Conservation (phyloP, 2,113 vertebrate genomes). For the Sorex fumeus region DNA sequence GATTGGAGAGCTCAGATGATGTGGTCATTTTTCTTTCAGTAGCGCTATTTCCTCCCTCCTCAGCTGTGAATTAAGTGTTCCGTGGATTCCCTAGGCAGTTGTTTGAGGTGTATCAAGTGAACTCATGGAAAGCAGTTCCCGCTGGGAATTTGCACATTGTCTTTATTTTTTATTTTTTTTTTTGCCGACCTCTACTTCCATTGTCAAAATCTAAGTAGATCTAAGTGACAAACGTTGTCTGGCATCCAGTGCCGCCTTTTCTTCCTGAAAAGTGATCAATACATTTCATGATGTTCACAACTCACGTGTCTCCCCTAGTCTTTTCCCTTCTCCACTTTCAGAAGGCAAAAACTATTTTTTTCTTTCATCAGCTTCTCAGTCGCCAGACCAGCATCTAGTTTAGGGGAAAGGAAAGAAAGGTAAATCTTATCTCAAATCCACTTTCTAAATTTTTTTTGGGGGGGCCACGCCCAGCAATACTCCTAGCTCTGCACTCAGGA, state of each 20-base stretch:
- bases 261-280: background rate
- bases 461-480: too few relatives aligned
- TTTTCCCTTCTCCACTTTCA: background rate
- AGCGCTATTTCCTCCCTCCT: constrained; percentile 36
- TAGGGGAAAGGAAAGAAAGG: background rate
- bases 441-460: background rate
- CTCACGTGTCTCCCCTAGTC: background rate
- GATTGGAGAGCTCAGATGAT: background rate
- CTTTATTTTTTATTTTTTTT: background rate
- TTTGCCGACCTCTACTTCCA: constrained; percentile 31
- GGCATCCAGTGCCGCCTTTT: background rate
- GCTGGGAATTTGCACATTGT: background rate
- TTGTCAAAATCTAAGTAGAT: constrained; percentile 38
- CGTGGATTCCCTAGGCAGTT: background rate
- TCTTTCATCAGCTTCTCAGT: background rate
- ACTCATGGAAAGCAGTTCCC: background rate
- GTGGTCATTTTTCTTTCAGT: constrained; percentile 27
- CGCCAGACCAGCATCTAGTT: background rate
- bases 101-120: background rate
- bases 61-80: constrained; percentile 44
- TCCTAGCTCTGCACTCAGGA: too few relatives aligned
- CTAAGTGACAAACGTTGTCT: background rate
- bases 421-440: background rate
- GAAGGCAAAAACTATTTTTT: constrained; percentile 16
- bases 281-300: constrained; percentile 31